Conservation (phyloP, 2,797 vertebrate genomes). For the Cirrhinus molitorella region DNA sequence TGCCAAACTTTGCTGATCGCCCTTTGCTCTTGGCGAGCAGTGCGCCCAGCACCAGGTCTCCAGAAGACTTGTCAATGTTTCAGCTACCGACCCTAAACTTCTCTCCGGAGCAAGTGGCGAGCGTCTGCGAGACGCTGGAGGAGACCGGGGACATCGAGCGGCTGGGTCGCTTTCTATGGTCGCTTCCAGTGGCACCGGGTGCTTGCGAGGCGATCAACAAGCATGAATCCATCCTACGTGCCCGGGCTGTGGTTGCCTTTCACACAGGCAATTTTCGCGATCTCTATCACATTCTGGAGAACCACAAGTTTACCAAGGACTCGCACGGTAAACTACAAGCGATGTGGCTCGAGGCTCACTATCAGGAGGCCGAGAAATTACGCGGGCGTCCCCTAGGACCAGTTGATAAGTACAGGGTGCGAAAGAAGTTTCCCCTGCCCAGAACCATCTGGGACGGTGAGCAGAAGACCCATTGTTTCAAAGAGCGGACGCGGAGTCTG, state of each 20-base stretch:
- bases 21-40: slow-evolving; percentile 94
- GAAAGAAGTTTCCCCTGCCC: slow-evolving; percentile 99
- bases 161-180: slow-evolving; percentile 98
- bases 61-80: slow-evolving; percentile 99
- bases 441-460: slow-evolving; percentile 99
- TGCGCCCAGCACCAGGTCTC: slow-evolving; percentile 93
- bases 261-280: slow-evolving; percentile 99
- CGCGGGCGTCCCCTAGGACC: slow-evolving; percentile 97
- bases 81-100: slow-evolving; percentile 99
- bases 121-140: slow-evolving; percentile 99
- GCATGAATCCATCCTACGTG: slow-evolving; percentile 98
- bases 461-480: slow-evolving; percentile 99
- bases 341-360: slow-evolving; percentile 99
- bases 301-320: slow-evolving; percentile 99
- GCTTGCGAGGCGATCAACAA: slow-evolving; percentile 99
- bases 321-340: slow-evolving; percentile 98
- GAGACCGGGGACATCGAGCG: slow-evolving; percentile 99
- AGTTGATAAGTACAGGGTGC: slow-evolving; percentile 98
- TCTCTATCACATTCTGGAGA: slow-evolving; percentile 99
- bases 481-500: slow-evolving; percentile 98
- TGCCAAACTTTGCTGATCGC: slow-evolving; percentile 99
- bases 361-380: slow-evolving; percentile 99
- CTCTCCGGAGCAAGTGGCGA: slow-evolving; percentile 99
- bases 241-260: slow-evolving; percentile 97
- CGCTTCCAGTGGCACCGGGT: slow-evolving; percentile 96